Evolutionary conservation across 2,888 invertebrate genomes (phyloP), one percentile per base, ranked within the genome.

Genomic region (Litoditis marina): DNA sequence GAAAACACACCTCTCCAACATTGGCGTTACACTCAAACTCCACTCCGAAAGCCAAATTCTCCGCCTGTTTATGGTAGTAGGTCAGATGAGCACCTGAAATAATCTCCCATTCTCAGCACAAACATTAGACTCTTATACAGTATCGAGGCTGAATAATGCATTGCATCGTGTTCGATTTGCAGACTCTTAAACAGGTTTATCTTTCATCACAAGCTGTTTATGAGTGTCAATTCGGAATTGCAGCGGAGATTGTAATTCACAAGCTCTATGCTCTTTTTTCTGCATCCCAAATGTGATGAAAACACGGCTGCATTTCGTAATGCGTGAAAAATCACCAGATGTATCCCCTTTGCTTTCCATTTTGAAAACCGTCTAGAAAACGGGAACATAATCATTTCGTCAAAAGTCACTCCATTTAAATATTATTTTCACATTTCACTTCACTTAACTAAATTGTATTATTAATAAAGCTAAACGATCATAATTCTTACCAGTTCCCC

Each of bases 51-150:
- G 92, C 89, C 68, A 85, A 68, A 52, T 69, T 67, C 31, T 83
- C 81, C 34, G 92, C 85, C 83, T 93, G 92, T 85, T 90, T 92
- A 82, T 94, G 94, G 86, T 93, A 92, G 85, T 92, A 96, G 84
- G 93, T 94, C 59, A 92, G 82, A 83, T 95, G 85, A 25, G 85
- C 83, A 62, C 86, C 88, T 88, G 77, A 80, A 77, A 61, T 44
- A 28, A 28, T 11, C 22, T 50, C 44, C 27, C 27, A 67, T 36
- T 50, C 49, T 32, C 22, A 30, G 4, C 6, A 2, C 39, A 42
- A 42, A 22, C 22, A 31, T 68, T n/a, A 54, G 31, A 55, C 39
- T 36, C 30, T 57, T 16, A 57, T 16, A 60, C 11, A 49, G 11
- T 16, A 46, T n/a, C 28, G 13, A 65, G 47, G 16, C n/a, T n/a